Percentiles rank a stretch among this genome's conserved stretches.
Conservation (phyloP, 2,113 vertebrate species). For the Siniperca knerii region DNA sequence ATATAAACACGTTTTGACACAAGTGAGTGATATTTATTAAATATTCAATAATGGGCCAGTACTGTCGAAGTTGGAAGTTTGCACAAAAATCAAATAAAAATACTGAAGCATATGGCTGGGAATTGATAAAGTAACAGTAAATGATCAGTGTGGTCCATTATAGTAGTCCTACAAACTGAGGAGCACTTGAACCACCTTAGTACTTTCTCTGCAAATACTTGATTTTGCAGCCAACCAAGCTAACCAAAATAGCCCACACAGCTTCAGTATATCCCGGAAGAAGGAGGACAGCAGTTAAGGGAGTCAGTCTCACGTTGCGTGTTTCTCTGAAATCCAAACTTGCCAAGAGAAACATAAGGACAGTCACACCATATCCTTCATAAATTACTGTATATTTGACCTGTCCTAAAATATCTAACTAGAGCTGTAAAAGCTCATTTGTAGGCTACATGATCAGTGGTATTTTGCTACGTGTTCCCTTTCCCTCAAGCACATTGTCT, state of each 20-base stretch:
- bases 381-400: constrained; percentile 48
- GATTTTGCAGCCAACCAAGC: constrained; percentile 13
- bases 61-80: neutral
- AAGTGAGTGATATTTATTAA: neutral
- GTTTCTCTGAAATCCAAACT: constrained; percentile 41
- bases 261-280: neutral
- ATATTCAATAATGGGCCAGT: neutral
- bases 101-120: neutral
- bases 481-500: neutral
- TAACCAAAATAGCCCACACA: constrained; percentile 17
- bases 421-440: constrained; percentile 18
- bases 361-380: constrained; percentile 39
- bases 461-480: neutral
- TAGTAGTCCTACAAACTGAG: neutral
- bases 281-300: neutral
- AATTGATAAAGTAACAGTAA: neutral
- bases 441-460: neutral
- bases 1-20: neutral
- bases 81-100: neutral
- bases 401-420: constrained; percentile 27
- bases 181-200: neutral
- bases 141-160: neutral
- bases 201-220: constrained; percentile 1
- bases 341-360: constrained; percentile 39
- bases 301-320: constrained; percentile 10